Evolutionary conservation across 2,797 vertebrate species (phyloP).

Genomic region (Acanthornis magna): DNA sequence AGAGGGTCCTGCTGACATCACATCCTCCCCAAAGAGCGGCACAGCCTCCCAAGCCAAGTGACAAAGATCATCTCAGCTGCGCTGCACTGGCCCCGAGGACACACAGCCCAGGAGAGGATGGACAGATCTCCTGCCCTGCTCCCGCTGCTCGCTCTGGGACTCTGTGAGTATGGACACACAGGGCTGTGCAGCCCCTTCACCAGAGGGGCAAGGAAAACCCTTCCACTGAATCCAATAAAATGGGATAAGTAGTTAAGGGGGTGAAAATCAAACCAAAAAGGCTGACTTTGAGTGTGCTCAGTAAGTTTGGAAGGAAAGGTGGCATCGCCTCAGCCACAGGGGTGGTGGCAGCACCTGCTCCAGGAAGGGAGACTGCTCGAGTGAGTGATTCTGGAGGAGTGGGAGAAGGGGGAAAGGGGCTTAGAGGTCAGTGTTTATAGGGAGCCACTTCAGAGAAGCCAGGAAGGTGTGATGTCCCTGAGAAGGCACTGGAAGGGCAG

Average conservation of each 20-base stretch:
- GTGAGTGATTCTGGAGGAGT: background rate
- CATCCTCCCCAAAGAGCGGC: background rate
- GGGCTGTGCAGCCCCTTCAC: rapidly evolving
- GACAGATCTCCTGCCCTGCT: background rate
- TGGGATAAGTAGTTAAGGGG: background rate
- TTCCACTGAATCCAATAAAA: background rate
- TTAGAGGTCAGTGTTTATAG: too few species aligned
- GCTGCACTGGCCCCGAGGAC: background rate
- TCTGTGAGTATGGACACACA: background rate
- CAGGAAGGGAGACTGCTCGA: rapidly evolving
- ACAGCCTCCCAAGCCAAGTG: background rate
- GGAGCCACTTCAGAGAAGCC: background rate
- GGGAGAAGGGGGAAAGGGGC: rapidly evolving
- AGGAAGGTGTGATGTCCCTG: rapidly evolving
- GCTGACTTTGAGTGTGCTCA: background rate
- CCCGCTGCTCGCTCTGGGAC: background rate
- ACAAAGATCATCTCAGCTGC: background rate
- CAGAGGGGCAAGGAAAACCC: background rate
- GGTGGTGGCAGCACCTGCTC: background rate
- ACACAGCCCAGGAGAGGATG: background rate
- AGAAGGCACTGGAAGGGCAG: background rate
- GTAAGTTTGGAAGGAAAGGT: rapidly evolving
- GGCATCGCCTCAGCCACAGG: rapidly evolving
- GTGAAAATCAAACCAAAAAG: background rate
- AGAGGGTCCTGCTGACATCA: constrained; percentile 51